Evolutionary conservation across 2,113 vertebrate species (phyloP).

Genomic region (Pterocles burchelli): DNA sequence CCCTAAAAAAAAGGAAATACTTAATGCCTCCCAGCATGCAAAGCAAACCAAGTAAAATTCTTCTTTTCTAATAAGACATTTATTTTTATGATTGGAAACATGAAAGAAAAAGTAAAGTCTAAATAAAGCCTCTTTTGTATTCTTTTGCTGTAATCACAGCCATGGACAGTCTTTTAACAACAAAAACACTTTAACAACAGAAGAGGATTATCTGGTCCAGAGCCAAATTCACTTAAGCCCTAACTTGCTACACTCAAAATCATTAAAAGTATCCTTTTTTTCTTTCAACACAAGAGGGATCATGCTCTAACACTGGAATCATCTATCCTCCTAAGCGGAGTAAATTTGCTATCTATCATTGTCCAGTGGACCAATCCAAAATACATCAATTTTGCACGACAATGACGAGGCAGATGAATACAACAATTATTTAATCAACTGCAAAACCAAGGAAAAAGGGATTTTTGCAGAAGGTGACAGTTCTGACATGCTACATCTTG

Average conservation of each 20-base stretch:
- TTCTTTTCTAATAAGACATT: background rate
- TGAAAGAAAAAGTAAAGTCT: background rate
- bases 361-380: background rate
- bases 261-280: background rate
- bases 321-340: background rate
- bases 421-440: background rate
- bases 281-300: background rate
- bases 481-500: background rate
- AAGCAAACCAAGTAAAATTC: background rate
- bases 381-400: background rate
- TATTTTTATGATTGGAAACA: slow-evolving; percentile 45
- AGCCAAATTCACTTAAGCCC: slow-evolving; percentile 1
- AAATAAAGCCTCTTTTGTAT: slow-evolving; percentile 48
- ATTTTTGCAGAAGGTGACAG: background rate
- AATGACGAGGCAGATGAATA: background rate
- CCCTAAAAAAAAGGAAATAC: background rate
- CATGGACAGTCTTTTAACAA: slow-evolving; percentile 7
- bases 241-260: background rate
- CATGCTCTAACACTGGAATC: background rate
- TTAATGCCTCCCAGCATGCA: background rate
- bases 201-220: background rate
- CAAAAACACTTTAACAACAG: background rate
- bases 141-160: background rate
- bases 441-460: background rate
- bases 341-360: background rate